Base-by-base conservation (phyloP, 2,797 vertebrate genomes). In the Triplophysa bombifrons region DNA sequence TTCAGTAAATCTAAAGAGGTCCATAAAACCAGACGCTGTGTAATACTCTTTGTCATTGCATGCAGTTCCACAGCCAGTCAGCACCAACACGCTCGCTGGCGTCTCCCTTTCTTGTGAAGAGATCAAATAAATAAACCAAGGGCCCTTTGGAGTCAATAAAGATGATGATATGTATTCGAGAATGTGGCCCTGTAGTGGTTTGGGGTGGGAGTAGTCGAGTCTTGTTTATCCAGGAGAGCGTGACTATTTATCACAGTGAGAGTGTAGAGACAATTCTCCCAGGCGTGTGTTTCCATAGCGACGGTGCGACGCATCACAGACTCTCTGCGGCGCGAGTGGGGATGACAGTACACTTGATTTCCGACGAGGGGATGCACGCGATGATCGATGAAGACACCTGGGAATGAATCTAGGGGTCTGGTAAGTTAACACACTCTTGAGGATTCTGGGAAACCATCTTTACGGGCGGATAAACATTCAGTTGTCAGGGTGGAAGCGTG, bases 211-310 rank as follows among this genome's bases (percentile, higher is more conserved):
- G 34, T 66, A 67, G 63, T 76, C 19, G 68, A 76, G 58, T 34
- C 17, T 64, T 25, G 2, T 74, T 51, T 20, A 51, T 74, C 38
- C 71, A 60, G 30, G 63, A 66, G 61, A 44, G n/a, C 6, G 65
- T 22, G 53, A 79, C 67, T 70, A 74, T 58, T 56, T 30, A 72
- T 82, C 74, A 77, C 80, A 82, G 68, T 76, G 73, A 71, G 80
- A 8, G 19, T 69, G 64, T 64, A 41, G 61, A 81, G 72, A 71
- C 20, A 22, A 63, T 55, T 75, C 60, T 63, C 61, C 80, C 73
- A 71, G n/a, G 48, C 50, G n/a, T 56, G 25, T 56, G 34, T 38
- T 72, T 72, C 66, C 64, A 76, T 41, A 56, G 76, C 58, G 27
- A 78, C 76, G 51, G 55, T 19, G 25, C 9, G 76, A 78, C 41